These are phyloP conservation scores for Ormyrus labotus DNA, from an alignment of 2,888 invertebrate species.

Conservation along the genomic window DNA sequence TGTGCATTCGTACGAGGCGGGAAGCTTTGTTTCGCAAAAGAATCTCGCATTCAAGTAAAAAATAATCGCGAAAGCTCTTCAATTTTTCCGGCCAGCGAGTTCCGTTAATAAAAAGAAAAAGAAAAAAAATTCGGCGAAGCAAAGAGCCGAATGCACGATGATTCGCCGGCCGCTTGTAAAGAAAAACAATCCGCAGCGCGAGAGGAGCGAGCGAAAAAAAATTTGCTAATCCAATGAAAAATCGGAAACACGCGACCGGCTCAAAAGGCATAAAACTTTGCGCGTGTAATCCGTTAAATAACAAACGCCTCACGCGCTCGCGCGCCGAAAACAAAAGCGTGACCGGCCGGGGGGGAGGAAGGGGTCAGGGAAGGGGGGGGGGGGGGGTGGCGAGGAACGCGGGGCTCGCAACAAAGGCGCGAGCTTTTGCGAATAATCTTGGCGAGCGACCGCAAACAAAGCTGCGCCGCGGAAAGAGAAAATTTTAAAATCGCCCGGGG, in stretches of 20 bases:
- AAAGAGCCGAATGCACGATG: neutral
- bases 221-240: slow-evolving; percentile 11
- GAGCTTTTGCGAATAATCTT: slow-evolving; percentile 24
- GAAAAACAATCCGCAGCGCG: neutral
- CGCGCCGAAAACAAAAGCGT: slow-evolving; percentile 37
- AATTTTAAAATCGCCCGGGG: slow-evolving; percentile 27
- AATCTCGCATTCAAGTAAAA: no score
- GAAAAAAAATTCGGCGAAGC: neutral
- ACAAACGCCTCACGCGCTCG: slow-evolving; percentile 19
- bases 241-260: slow-evolving; percentile 16
- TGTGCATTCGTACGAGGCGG: no score
- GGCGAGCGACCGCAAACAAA: slow-evolving; percentile 29
- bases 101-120: neutral
- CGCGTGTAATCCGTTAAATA: slow-evolving; percentile 44
- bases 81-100: neutral
- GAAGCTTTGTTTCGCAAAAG: no score
- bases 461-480: slow-evolving; percentile 20
- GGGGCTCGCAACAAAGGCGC: slow-evolving; percentile 1
- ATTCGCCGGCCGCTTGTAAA: neutral
- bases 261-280: slow-evolving; percentile 23
- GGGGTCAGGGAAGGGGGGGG: no score
- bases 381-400: no score
- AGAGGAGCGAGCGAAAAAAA: slow-evolving; percentile 1
- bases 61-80: no score
- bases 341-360: neutral